These are phyloP conservation scores for Antigone vipio DNA, from an alignment of 2,113 vertebrate species.

Conservation along the genomic window DNA sequence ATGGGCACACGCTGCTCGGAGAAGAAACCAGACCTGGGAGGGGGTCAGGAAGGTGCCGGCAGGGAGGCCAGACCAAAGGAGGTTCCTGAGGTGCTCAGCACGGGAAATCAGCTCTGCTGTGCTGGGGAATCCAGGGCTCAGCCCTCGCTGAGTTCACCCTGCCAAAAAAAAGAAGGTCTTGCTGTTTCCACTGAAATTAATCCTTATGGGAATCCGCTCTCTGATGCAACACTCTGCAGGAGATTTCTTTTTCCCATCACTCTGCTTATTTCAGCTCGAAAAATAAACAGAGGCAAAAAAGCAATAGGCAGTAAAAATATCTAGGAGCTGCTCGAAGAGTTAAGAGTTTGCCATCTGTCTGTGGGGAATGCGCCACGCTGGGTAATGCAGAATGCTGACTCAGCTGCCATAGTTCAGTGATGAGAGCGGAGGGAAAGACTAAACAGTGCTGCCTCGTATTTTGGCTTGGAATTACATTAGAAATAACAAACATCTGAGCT, in stretches of 20 bases:
- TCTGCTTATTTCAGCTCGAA: neutral
- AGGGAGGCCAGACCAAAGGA: neutral
- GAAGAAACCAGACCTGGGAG: neutral
- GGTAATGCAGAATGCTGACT: neutral
- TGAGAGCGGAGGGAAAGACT: neutral
- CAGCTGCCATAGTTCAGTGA: neutral
- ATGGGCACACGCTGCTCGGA: neutral
- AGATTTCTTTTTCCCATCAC: conserved; percentile 31
- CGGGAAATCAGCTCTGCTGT: neutral
- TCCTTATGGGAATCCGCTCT: conserved; percentile 26
- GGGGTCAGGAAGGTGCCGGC: neutral
- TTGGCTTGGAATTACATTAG: conserved; percentile 3
- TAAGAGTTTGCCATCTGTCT: conserved; percentile 8
- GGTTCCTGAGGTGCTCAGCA: neutral
- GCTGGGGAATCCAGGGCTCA: neutral
- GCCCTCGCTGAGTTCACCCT: neutral
- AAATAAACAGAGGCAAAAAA: conserved; percentile 17
- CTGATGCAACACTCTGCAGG: neutral
- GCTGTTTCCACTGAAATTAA: conserved; percentile 5
- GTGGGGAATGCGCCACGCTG: neutral
- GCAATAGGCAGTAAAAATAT: conserved; percentile 13
- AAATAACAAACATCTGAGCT: conserved; percentile 49
- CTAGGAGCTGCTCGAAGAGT: conserved; percentile 13
- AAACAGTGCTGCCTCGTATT: conserved; percentile 1
- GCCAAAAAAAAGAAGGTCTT: neutral